Conservation (phyloP, 1,140 invertebrate species). For the Drosophila fuyamai region DNA sequence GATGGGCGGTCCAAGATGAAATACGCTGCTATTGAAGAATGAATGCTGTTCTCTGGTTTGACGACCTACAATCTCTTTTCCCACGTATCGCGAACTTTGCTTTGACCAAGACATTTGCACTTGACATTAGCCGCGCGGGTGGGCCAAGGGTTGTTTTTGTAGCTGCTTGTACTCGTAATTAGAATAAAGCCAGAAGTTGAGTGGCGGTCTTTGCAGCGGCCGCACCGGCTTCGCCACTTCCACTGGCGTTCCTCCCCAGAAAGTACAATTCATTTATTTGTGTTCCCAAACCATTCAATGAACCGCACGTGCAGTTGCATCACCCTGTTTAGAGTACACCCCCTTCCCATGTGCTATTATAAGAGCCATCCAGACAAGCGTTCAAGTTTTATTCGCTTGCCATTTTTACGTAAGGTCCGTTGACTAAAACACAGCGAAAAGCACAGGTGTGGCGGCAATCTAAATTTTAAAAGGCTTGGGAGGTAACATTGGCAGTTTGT, state of each 20-base stretch:
- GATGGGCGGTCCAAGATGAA: conserved; percentile 63
- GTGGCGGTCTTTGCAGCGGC: conserved; percentile 52
- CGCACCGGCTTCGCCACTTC: conserved; percentile 11
- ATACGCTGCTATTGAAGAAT: conserved; percentile 13
- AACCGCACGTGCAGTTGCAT: conserved; percentile 55
- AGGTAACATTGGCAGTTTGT: too few relatives aligned
- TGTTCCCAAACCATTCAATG: conserved; percentile 43
- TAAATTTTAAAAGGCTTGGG: too few relatives aligned
- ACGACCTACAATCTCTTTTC: conserved; percentile 1
- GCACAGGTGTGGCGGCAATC: conserved; percentile 1
- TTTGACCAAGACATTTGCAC: conserved; percentile 66
- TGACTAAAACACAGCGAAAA: neutral
- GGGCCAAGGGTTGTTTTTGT: conserved; percentile 39
- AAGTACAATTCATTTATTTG: conserved; percentile 26
- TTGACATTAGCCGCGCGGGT: conserved; percentile 68
- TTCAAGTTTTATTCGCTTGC: conserved; percentile 33
- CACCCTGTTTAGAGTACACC: neutral
- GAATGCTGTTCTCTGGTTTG: conserved; percentile 3
- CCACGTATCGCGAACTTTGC: conserved; percentile 45
- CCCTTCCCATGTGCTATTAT: conserved; percentile 1
- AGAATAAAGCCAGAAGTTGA: conserved; percentile 70
- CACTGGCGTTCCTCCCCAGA: conserved; percentile 30
- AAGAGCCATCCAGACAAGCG: conserved; percentile 9
- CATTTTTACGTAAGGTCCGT: conserved; percentile 20
- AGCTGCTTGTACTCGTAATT: conserved; percentile 62